phyloP scores from a whole-genome alignment of 1,140 invertebrate genomes.

The Berghia stephanieae region DNA sequence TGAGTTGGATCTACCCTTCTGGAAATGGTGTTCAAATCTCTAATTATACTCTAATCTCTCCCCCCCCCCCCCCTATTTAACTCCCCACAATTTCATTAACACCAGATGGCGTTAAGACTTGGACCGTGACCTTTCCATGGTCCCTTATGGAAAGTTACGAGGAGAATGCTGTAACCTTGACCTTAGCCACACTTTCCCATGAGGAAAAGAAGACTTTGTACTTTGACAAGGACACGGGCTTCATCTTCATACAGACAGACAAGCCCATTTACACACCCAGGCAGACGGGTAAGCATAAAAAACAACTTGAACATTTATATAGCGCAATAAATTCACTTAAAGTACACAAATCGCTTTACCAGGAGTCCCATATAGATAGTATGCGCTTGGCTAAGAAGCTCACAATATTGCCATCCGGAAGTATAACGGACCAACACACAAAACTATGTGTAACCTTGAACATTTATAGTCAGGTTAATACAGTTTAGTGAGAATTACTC shows the following conservation, averaged over 20 bases:
- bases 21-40: not conserved
- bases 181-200: not conserved
- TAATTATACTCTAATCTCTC: not conserved
- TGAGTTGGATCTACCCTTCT: not conserved
- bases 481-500: too few relatives aligned
- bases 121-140: constrained; percentile 25
- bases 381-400: not conserved
- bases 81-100: not conserved
- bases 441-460: not conserved
- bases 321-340: not conserved
- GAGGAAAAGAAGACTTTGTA: not conserved
- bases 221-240: constrained; percentile 37
- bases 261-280: constrained; percentile 55
- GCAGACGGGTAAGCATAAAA: constrained; percentile 49
- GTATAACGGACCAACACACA: not conserved
- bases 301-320: too few relatives aligned
- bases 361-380: not conserved
- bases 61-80: not conserved
- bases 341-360: not conserved
- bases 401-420: not conserved
- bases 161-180: constrained; percentile 4
- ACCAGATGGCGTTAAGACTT: constrained; percentile 30
- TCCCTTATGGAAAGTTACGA: not conserved
- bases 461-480: not conserved
- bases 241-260: constrained; percentile 57